These are phyloP conservation scores for Ranitomeya imitator DNA, from an alignment of 2,113 vertebrate species.

Conservation along the genomic window DNA sequence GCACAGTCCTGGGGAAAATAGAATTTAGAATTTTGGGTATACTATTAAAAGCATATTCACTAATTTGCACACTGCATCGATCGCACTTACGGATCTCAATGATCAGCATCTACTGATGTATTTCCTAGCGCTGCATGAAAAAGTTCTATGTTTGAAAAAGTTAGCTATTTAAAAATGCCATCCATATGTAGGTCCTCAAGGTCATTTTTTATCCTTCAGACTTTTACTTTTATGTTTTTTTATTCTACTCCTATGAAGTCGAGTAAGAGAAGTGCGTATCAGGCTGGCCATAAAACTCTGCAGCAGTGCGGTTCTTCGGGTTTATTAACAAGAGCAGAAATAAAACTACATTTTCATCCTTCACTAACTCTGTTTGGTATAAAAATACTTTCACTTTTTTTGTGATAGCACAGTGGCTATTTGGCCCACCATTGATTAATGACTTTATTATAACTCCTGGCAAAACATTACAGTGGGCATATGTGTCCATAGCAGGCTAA, in stretches of 20 bases:
- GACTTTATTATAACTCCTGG: slow-evolving; percentile 13
- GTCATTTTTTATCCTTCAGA: slow-evolving; percentile 34
- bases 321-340: slow-evolving; percentile 60
- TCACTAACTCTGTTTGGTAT: slow-evolving; percentile 55
- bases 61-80: background rate
- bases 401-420: slow-evolving; percentile 36
- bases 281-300: slow-evolving; percentile 58
- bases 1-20: background rate
- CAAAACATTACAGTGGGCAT: background rate
- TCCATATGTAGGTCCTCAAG: slow-evolving; percentile 46
- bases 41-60: background rate
- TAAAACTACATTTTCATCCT: slow-evolving; percentile 58
- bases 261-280: slow-evolving; percentile 49
- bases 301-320: slow-evolving; percentile 28
- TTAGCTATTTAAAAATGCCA: slow-evolving; percentile 9
- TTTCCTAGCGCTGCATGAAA: background rate
- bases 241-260: slow-evolving; percentile 45
- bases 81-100: background rate
- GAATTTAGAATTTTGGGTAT: background rate
- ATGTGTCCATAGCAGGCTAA: slow-evolving; percentile 12
- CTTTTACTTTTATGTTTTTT: slow-evolving; percentile 28
- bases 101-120: background rate
- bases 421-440: slow-evolving; percentile 58
- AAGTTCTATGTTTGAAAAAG: background rate
- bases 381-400: slow-evolving; percentile 58